A percentile compares a stretch with the other conserved stretches of the same genome.
Conservation (phyloP, 2,113 vertebrate species). For the Syngnathus typhle region DNA sequence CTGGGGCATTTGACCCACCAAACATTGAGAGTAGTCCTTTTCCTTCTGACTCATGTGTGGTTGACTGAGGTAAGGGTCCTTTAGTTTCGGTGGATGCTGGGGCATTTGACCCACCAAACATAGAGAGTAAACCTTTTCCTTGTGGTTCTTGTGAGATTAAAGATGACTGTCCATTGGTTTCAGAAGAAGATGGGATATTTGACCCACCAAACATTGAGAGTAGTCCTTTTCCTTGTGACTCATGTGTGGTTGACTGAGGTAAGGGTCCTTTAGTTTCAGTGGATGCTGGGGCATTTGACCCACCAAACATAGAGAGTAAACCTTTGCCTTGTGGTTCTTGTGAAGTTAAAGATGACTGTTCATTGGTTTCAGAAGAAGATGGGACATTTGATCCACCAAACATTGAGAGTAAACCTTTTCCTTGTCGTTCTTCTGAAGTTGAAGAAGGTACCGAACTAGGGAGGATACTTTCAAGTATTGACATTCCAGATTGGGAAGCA, state of each 20-base stretch:
- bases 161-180: not conserved
- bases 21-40: slow-evolving; percentile 42
- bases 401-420: slow-evolving; percentile 69
- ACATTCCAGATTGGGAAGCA: slow-evolving; percentile 51
- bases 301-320: no score
- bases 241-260: slow-evolving; percentile 38
- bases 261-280: not conserved
- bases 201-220: slow-evolving; percentile 66
- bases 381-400: slow-evolving; percentile 55
- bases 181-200: not conserved
- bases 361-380: not conserved
- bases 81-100: not conserved
- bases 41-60: slow-evolving; percentile 49
- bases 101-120: no score
- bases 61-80: slow-evolving; percentile 6
- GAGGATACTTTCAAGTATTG: slow-evolving; percentile 68
- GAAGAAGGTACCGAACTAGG: no score
- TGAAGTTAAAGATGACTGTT: no score
- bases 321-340: no score
- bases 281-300: no score
- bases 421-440: no score
- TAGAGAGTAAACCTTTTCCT: no score
- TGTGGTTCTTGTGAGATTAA: no score
- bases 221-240: slow-evolving; percentile 56
- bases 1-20: no score